Evolutionary conservation across 2,113 vertebrate genomes (phyloP), one percentile per base, ranked within the genome.

Genomic region (Tenrec ecaudatus): DNA sequence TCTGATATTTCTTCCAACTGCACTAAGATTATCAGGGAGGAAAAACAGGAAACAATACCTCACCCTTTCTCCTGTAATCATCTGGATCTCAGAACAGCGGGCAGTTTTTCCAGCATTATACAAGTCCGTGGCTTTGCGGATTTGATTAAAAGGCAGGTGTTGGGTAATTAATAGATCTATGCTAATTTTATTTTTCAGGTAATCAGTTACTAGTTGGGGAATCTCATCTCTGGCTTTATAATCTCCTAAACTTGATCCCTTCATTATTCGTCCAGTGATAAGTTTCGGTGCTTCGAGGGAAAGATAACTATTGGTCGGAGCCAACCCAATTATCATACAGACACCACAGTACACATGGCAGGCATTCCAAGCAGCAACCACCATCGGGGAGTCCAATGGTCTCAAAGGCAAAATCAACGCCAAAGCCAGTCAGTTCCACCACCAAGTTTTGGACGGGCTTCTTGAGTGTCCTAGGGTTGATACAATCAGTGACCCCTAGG

Each of bases 351-450:
- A 29, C 96, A 31, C 29, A 0, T 96, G 95, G 47, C 98, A 98
- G 20, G 97, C 98, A 84, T 98, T 98, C 88, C 99, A 92, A 1
- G 99, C 99, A 29, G 98, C 96, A 3, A 15, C 80, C 99, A n/a
- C n/a, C n/a, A n/a, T n/a, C 97, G 0, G 73, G 93, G 23, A 83
- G 97, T 60, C 99, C 98, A 0, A 98, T 95, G 96, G 98, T 99
- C 97, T 99, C 99, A 2, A 99, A 97, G 29, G 98, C 98, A 36
- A 98, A 99, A 97, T 99, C 98, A 93, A 98, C 98, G 0, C 99
- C 98, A 0, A 6, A 0, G 6, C 58, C 38, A 0, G 98, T 99
- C 98, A 98, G 97, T 86, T 99, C 98, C 0, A 78, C 80, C 94
- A 99, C 10, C 78, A 98, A 98, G n/a, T 99, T 96, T 0, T 99